Conservation (phyloP, 2,888 invertebrate genomes). For the Melolontha melolontha region DNA sequence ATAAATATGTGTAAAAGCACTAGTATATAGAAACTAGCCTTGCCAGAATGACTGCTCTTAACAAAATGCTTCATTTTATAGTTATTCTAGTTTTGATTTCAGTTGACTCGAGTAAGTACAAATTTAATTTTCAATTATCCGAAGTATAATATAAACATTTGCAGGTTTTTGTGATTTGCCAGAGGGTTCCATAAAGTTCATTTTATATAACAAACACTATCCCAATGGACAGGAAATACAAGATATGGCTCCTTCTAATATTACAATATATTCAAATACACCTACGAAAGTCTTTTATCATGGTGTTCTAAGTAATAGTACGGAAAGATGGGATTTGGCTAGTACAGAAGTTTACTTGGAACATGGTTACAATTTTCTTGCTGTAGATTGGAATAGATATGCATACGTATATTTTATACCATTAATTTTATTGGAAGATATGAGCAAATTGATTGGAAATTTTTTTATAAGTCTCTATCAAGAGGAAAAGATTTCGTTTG, state of each 20-base stretch:
- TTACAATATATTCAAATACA: background rate
- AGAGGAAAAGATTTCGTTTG: constrained; percentile 9
- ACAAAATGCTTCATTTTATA: too few species aligned
- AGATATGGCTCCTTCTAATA: background rate
- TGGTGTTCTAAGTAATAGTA: constrained; percentile 1
- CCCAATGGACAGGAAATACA: constrained; percentile 7
- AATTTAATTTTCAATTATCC: too few species aligned
- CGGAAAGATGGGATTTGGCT: background rate
- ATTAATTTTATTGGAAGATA: background rate
- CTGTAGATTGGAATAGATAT: constrained; percentile 2
- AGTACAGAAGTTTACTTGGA: constrained; percentile 9
- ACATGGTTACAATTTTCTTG: constrained; percentile 2
- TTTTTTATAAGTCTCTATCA: background rate
- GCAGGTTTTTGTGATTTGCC: too few species aligned
- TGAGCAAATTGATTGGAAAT: constrained; percentile 4
- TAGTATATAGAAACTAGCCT: too few species aligned
- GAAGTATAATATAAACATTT: too few species aligned
- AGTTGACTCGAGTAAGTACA: too few species aligned
- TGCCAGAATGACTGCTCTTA: too few species aligned
- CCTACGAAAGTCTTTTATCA: constrained; percentile 12
- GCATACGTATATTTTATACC: background rate
- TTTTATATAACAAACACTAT: background rate
- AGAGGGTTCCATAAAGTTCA: too few species aligned
- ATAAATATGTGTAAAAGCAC: too few species aligned
- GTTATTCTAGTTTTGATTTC: too few species aligned